These are phyloP conservation scores for Spilogale gracilis DNA, from an alignment of 2,113 vertebrate species.

Conservation along the genomic window DNA sequence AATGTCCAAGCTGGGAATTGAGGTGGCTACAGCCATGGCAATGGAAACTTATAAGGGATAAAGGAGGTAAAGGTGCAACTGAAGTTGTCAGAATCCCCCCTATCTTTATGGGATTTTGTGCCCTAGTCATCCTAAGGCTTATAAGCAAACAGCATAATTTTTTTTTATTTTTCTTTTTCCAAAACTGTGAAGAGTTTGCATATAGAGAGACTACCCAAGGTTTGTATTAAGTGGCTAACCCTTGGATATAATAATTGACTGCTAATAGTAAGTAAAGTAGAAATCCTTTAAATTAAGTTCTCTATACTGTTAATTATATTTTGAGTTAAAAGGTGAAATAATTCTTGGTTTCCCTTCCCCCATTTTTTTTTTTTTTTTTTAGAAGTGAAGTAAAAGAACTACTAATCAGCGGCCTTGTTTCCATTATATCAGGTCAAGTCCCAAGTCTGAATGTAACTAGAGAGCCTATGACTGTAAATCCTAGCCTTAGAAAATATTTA, in stretches of 20 bases:
- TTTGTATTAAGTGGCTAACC: background rate
- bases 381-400: background rate
- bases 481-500: conserved; percentile 10
- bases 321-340: background rate
- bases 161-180: background rate
- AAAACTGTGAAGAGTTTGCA: background rate
- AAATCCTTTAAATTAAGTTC: conserved; percentile 25
- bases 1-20: background rate
- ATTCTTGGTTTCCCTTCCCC: background rate
- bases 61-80: background rate
- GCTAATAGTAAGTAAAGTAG: conserved; percentile 23
- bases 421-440: background rate
- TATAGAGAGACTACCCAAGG: background rate
- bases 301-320: conserved; percentile 52
- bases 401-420: background rate
- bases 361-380: background rate
- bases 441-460: background rate
- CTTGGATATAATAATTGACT: background rate
- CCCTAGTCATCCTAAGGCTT: background rate
- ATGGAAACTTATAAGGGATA: accelerated
- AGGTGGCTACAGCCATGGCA: background rate
- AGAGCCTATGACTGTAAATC: background rate
- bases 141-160: background rate
- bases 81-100: background rate
- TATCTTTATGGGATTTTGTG: background rate